These are phyloP conservation scores for Rostratula benghalensis DNA, from an alignment of 2,113 vertebrate species.

Conservation along the genomic window DNA sequence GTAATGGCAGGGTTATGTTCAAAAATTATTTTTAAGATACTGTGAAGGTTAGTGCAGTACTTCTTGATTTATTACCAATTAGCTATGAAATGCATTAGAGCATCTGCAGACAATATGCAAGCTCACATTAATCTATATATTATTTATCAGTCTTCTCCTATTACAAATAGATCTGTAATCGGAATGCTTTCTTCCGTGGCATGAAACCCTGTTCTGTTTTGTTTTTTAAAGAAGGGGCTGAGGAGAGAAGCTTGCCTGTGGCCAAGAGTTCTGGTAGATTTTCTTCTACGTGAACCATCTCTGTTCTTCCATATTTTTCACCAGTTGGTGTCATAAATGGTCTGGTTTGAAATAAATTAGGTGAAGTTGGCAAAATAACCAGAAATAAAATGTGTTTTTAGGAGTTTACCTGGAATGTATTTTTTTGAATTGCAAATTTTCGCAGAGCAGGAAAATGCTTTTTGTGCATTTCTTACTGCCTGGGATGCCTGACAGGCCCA, in stretches of 20 bases:
- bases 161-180: conserved; percentile 47
- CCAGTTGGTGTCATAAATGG: not conserved
- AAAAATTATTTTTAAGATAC: not conserved
- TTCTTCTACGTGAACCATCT: not conserved
- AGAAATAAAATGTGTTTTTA: not conserved
- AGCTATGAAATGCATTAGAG: conserved; percentile 28
- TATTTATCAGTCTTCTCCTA: conserved; percentile 61
- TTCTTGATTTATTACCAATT: conserved; percentile 21
- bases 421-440: not conserved
- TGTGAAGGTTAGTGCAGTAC: not conserved
- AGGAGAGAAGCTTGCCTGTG: not conserved
- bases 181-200: not conserved
- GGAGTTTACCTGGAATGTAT: not conserved
- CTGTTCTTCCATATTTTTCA: not conserved
- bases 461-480: not conserved
- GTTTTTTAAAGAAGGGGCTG: not conserved
- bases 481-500: not conserved
- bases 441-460: not conserved
- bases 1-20: not conserved
- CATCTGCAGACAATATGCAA: conserved; percentile 40
- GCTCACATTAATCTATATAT: conserved; percentile 48
- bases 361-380: not conserved
- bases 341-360: not conserved
- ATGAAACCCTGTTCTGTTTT: not conserved
- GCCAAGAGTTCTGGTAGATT: not conserved